Percentiles rank a stretch among this genome's conserved stretches.
Conservation (phyloP, 2,113 vertebrate genomes). For the Numenius arquata region DNA sequence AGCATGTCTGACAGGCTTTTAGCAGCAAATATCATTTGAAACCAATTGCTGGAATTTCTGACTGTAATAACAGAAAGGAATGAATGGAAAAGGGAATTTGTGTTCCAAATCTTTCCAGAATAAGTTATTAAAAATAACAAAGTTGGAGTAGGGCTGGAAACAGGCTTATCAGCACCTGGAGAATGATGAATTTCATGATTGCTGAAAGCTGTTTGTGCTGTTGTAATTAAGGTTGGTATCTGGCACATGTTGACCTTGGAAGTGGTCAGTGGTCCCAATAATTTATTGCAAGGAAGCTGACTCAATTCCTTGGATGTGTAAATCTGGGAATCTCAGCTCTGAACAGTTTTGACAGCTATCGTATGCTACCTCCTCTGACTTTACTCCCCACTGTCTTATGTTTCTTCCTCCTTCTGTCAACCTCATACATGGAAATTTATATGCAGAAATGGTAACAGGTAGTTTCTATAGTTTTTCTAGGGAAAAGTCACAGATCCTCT, state of each 20-base stretch:
- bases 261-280: neutral
- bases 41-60: conserved; percentile 12
- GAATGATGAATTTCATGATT: neutral
- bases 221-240: neutral
- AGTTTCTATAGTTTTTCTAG: neutral
- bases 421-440: neutral
- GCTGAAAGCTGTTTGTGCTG: neutral
- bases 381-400: neutral
- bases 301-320: neutral
- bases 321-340: neutral
- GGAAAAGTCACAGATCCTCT: neutral
- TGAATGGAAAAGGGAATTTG: neutral
- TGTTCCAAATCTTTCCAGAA: neutral
- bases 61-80: neutral
- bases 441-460: neutral
- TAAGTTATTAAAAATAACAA: conserved; percentile 31
- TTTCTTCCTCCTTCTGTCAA: neutral
- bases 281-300: neutral
- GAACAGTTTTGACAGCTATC: neutral
- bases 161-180: conserved; percentile 15
- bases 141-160: neutral
- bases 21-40: conserved; percentile 25
- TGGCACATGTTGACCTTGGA: neutral
- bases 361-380: neutral
- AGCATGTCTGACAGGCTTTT: conserved; percentile 3